These are phyloP conservation scores for Sphaerodactylus townsendi DNA, from an alignment of 2,113 vertebrate species.

Conservation along the genomic window DNA sequence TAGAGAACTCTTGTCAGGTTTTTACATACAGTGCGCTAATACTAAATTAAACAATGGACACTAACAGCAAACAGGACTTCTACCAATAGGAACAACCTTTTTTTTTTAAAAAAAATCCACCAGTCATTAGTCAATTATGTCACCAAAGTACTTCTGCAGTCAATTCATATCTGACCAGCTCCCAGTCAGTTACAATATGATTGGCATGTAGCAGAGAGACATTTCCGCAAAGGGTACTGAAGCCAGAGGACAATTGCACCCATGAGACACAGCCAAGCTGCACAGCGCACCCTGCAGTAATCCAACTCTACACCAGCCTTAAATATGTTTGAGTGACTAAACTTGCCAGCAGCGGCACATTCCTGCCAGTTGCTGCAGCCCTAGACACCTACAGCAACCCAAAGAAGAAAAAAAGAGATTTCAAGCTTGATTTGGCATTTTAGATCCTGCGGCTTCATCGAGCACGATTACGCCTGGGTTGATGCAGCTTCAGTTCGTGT, in stretches of 20 bases:
- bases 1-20: neutral
- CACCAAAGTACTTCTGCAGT: neutral
- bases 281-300: constrained; percentile 27
- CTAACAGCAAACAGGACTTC: neutral
- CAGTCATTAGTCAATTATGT: accelerated
- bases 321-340: constrained; percentile 15
- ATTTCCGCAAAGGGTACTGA: constrained; percentile 38
- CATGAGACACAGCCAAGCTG: constrained; percentile 3
- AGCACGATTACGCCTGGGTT: constrained; percentile 34
- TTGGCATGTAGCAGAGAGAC: constrained; percentile 44
- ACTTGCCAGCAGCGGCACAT: constrained; percentile 39
- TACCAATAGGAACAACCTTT: neutral
- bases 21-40: neutral
- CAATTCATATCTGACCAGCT: constrained; percentile 44
- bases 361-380: constrained; percentile 26
- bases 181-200: constrained; percentile 47
- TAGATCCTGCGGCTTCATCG: neutral
- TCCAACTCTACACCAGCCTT: constrained; percentile 6
- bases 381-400: constrained; percentile 19
- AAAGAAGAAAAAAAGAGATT: constrained; percentile 22
- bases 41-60: neutral
- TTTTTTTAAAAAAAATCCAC: neutral
- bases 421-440: constrained; percentile 27
- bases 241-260: constrained; percentile 46
- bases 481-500: constrained; percentile 14